A percentile compares a stretch with the other conserved stretches of the same genome.
Conservation (phyloP, 2,113 vertebrate species). For the Antechinus stuartii region DNA sequence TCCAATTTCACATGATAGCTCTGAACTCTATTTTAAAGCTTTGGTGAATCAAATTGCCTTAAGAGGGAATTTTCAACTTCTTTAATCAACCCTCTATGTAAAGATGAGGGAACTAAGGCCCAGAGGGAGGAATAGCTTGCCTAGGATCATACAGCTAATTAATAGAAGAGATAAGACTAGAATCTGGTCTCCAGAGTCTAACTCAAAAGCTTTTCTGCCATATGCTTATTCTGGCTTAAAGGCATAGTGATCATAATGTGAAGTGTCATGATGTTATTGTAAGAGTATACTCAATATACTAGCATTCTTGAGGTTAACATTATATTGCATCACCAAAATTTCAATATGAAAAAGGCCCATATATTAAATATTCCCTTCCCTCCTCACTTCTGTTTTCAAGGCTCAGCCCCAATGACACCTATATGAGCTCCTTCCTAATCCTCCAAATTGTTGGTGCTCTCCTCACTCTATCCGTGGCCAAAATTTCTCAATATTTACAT, state of each 20-base stretch:
- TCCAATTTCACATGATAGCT: not conserved
- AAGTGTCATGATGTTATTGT: not conserved
- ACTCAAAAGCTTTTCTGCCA: not conserved
- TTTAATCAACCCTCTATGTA: constrained; percentile 21
- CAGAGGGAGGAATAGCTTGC: not conserved
- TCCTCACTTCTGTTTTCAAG: not conserved
- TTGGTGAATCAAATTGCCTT: not conserved
- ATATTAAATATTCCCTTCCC: not conserved
- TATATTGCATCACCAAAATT: not conserved
- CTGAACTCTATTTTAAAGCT: not conserved
- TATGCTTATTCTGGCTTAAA: not conserved
- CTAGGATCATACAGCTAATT: not conserved
- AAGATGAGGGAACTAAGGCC: constrained; percentile 1
- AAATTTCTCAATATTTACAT: not conserved
- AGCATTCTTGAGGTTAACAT: not conserved
- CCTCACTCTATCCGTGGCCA: not conserved
- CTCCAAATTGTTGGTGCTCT: not conserved
- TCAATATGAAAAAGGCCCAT: not conserved
- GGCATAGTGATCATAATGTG: not conserved
- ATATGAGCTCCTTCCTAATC: not conserved
- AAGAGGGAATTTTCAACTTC: not conserved
- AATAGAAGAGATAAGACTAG: not conserved
- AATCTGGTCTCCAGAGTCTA: not conserved
- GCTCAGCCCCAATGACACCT: not conserved
- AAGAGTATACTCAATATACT: constrained; percentile 39